These are phyloP conservation scores for Actias luna DNA, from an alignment of 2,888 invertebrate species.

Conservation along the genomic window DNA sequence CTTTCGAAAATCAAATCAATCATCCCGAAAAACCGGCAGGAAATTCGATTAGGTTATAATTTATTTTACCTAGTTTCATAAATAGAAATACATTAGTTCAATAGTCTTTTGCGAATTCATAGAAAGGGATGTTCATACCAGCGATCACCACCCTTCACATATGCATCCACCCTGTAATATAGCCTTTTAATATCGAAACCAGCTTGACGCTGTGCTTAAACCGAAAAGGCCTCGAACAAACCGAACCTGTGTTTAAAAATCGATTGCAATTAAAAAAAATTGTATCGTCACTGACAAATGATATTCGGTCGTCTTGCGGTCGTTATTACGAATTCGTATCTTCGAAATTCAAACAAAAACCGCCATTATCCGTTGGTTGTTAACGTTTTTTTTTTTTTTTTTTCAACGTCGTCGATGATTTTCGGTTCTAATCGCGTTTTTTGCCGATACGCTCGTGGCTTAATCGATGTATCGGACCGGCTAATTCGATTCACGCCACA, in stretches of 20 bases:
- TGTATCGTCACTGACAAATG: slow-evolving; percentile 83
- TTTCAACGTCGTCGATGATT: slow-evolving; percentile 78
- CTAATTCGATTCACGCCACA: slow-evolving; percentile 79
- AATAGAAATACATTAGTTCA: too few relatives aligned
- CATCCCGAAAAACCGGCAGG: too few relatives aligned
- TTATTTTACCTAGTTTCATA: too few relatives aligned
- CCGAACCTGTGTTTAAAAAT: slow-evolving; percentile 80
- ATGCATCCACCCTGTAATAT: too few relatives aligned
- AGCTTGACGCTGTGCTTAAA: too few relatives aligned
- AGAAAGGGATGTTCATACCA: too few relatives aligned
- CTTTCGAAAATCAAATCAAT: too few relatives aligned
- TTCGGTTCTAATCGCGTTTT: slow-evolving; percentile 79
- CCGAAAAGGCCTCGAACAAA: slow-evolving; percentile 38
- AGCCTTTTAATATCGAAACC: too few relatives aligned
- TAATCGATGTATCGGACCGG: slow-evolving; percentile 76
- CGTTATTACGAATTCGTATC: slow-evolving; percentile 81
- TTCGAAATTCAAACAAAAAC: slow-evolving; percentile 79
- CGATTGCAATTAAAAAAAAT: slow-evolving; percentile 79
- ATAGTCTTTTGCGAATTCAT: too few relatives aligned
- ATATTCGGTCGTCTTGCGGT: slow-evolving; percentile 79
- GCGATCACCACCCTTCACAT: too few relatives aligned
- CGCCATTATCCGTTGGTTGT: slow-evolving; percentile 75
- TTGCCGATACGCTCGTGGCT: slow-evolving; percentile 67
- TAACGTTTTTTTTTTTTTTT: slow-evolving; percentile 78
- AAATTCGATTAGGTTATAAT: too few relatives aligned